Conservation (phyloP, 2,797 vertebrate genomes). For the Premnoplex brunnescens region DNA sequence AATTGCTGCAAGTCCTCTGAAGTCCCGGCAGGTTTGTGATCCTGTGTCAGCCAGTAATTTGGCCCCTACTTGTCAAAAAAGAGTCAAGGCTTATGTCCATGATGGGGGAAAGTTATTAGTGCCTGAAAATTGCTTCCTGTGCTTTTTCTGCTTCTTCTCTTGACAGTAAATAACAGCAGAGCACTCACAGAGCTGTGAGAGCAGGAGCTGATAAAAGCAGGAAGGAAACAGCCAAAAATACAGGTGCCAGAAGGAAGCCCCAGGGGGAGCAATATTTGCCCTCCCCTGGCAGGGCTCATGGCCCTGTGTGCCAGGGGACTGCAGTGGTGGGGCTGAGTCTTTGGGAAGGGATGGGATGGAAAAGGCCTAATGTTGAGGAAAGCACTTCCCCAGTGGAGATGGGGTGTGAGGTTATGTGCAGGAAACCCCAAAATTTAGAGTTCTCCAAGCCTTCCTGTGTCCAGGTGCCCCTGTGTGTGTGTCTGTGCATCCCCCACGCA, state of each 20-base stretch:
- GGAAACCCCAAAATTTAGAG: background rate
- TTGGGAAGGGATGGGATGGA: background rate
- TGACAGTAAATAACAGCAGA: background rate
- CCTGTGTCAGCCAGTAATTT: background rate
- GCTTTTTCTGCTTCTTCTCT: background rate
- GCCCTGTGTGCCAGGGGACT: background rate
- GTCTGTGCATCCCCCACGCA: background rate
- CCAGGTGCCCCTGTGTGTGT: background rate
- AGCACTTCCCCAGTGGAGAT: background rate
- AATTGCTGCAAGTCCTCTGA: background rate
- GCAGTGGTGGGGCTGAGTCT: background rate
- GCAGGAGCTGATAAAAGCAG: background rate
- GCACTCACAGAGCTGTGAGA: background rate
- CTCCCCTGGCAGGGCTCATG: accelerated
- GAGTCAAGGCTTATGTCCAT: background rate
- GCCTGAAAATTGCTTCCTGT: conserved; percentile 10
- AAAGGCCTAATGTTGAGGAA: background rate
- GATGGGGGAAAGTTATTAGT: background rate
- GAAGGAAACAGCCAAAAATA: background rate
- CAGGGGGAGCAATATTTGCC: background rate
- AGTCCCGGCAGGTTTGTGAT: background rate
- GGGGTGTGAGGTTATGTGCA: background rate
- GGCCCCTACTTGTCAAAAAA: background rate
- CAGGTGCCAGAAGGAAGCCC: background rate
- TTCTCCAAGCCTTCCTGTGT: background rate